Percentiles rank a stretch among this genome's conserved stretches.
phyloP scores from a whole-genome alignment of 1,140 invertebrate species.

The Eulimnadia texana region DNA sequence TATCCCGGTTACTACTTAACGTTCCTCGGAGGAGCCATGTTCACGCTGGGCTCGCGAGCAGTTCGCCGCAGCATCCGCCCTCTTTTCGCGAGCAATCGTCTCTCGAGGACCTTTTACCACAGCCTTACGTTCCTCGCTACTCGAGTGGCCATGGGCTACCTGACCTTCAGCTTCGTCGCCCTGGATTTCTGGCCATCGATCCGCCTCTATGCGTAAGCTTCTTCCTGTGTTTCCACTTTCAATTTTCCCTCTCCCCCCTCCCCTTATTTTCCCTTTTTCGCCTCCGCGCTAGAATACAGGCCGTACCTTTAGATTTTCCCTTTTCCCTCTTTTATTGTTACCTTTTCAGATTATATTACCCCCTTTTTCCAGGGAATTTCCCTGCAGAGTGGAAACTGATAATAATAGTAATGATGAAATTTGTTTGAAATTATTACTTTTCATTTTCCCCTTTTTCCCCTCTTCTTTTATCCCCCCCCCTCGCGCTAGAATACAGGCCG shows the following conservation, averaged over 20 bases:
- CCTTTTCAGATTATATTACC: no score
- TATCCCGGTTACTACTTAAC: slow-evolving; percentile 95
- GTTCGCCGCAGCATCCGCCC: slow-evolving; percentile 55
- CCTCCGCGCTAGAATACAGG: no score
- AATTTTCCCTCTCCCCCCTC: slow-evolving; percentile 1
- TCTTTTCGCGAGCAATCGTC: slow-evolving; percentile 48
- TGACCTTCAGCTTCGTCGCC: slow-evolving; percentile 77
- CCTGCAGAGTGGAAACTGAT: no score
- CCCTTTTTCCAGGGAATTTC: no score
- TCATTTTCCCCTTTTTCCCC: no score
- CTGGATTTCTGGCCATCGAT: slow-evolving; percentile 58
- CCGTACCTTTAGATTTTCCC: no score
- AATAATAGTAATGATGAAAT: no score
- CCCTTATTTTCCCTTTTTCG: background rate
- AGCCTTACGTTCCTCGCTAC: slow-evolving; percentile 57
- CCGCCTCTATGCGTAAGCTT: slow-evolving; percentile 42
- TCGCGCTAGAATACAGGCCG: no score
- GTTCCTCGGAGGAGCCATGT: slow-evolving; percentile 73
- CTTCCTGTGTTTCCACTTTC: slow-evolving; percentile 12
- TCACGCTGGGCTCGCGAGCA: slow-evolving; percentile 65
- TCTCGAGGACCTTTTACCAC: slow-evolving; percentile 57
- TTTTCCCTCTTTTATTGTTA: no score
- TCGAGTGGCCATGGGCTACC: slow-evolving; percentile 66
- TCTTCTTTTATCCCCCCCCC: no score
- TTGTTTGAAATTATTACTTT: no score